These are phyloP conservation scores for Electrophaes corylata DNA, from an alignment of 2,888 invertebrate genomes.

Conservation along the genomic window DNA sequence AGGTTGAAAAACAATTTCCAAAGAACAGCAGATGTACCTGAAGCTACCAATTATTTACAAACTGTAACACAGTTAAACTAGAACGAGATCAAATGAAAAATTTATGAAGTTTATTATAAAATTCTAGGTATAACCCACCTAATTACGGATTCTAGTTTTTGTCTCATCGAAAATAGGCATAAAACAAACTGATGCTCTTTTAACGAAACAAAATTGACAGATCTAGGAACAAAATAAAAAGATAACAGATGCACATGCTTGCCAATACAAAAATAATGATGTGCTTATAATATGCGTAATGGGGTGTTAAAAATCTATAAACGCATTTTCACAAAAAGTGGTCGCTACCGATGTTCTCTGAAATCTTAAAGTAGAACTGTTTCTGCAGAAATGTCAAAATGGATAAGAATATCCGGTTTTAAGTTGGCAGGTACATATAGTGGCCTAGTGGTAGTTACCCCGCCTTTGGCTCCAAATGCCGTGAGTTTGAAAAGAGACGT, in stretches of 20 bases:
- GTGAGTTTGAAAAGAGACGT: too few relatives aligned
- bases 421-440: too few relatives aligned
- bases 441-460: too few relatives aligned
- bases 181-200: neutral
- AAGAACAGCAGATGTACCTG: slow-evolving; percentile 21
- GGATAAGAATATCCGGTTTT: neutral
- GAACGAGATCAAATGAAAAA: slow-evolving; percentile 10
- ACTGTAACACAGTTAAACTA: slow-evolving; percentile 10
- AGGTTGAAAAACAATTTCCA: slow-evolving; percentile 8
- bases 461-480: too few relatives aligned
- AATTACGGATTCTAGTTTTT: slow-evolving; percentile 14
- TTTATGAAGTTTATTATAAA: slow-evolving; percentile 10
- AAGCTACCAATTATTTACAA: slow-evolving; percentile 6
- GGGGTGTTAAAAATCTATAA: neutral
- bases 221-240: slow-evolving; percentile 20
- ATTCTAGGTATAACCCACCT: slow-evolving; percentile 11
- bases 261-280: slow-evolving; percentile 8
- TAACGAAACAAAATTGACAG: slow-evolving; percentile 13
- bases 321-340: neutral
- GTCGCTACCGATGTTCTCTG: neutral
- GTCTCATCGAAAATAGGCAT: slow-evolving; percentile 9
- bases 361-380: neutral
- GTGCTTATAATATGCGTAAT: neutral
- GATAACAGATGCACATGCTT: slow-evolving; percentile 3
- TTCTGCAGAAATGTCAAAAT: neutral